Percentiles rank a stretch among this genome's conserved stretches.
Conservation (phyloP, 2,797 vertebrate species). For the Apodemus agrarius region DNA sequence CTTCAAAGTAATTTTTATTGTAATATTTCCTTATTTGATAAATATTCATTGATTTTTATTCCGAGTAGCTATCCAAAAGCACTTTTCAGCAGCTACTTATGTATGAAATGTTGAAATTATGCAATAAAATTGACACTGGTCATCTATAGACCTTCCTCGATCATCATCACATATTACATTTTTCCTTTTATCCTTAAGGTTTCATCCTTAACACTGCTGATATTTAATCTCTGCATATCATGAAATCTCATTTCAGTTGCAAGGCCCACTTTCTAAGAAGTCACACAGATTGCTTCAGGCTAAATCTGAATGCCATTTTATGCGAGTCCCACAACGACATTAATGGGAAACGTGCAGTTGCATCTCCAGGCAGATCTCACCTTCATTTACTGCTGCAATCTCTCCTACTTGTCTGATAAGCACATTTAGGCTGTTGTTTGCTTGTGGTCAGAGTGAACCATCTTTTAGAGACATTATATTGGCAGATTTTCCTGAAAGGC, state of each 20-base stretch:
- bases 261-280: conserved; percentile 41
- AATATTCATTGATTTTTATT: conserved; percentile 19
- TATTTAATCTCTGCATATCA: conserved; percentile 62
- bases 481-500: conserved; percentile 2
- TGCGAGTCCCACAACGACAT: neutral
- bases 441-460: neutral
- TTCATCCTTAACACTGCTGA: neutral
- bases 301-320: conserved; percentile 46
- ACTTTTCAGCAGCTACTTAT: neutral
- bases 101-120: conserved; percentile 37
- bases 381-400: neutral
- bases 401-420: neutral
- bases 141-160: neutral
- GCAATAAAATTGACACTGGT: neutral
- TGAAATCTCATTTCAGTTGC: conserved; percentile 50
- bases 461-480: neutral
- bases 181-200: neutral
- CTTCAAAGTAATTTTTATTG: neutral
- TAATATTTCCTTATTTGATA: neutral
- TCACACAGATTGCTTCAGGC: conserved; percentile 44
- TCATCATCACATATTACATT: neutral
- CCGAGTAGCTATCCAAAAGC: neutral
- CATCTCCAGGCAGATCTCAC: neutral
- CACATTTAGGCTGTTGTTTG: neutral
- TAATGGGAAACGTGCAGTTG: conserved; percentile 52